Conservation (phyloP, 2,113 vertebrate genomes). For the Equus quagga region DNA sequence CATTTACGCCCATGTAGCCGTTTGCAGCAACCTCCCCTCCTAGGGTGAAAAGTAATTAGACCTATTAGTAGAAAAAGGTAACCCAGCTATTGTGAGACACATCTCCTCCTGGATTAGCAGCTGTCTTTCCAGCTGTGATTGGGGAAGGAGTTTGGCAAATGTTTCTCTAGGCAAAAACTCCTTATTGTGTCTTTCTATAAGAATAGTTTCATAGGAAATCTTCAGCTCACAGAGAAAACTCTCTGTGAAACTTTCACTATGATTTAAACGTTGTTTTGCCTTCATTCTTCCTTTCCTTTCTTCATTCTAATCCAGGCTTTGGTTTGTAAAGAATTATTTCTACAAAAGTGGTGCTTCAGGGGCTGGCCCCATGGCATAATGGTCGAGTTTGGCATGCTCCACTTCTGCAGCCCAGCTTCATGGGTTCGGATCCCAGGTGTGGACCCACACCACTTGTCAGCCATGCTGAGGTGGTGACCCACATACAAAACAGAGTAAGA, state of each 20-base stretch:
- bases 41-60: constrained; percentile 52
- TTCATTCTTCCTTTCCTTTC: neutral
- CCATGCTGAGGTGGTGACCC: too few species aligned
- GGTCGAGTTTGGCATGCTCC: too few species aligned
- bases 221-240: neutral
- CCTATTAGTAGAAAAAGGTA: constrained; percentile 64
- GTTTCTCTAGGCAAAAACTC: constrained; percentile 5
- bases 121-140: neutral
- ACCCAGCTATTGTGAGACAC: constrained; percentile 33
- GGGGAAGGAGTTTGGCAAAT: neutral
- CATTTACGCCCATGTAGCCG: neutral
- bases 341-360: neutral
- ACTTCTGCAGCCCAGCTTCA: too few species aligned
- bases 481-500: too few species aligned
- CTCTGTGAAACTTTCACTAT: neutral
- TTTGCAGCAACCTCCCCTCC: neutral
- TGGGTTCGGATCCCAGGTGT: too few species aligned
- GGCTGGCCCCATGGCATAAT: neutral
- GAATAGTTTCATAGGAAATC: constrained; percentile 36
- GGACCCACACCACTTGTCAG: too few species aligned
- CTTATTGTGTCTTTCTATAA: neutral
- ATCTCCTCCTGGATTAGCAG: constrained; percentile 39
- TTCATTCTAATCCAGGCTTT: neutral
- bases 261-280: neutral
- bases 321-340: constrained; percentile 3